Evolutionary conservation across 2,797 vertebrate species (phyloP), one percentile per base, ranked within the genome.

Genomic region (Amphiprion clarkii): DNA sequence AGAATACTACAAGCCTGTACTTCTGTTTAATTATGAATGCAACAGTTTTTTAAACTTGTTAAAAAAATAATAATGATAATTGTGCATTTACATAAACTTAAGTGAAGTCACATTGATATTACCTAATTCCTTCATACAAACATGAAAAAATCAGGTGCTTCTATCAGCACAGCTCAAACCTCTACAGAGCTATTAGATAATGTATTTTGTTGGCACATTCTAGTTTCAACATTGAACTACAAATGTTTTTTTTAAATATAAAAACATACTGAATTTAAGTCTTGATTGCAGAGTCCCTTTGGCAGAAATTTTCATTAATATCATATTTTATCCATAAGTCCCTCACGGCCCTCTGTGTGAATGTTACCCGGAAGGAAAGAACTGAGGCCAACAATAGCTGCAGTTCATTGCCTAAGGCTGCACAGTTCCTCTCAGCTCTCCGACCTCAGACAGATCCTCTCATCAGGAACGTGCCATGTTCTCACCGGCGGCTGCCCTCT

Each of bases 381-480:
- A 25, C 23, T 33, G 17, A 61, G 78, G 57, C 61, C 59, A 64
- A 36, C 54, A 67, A 5, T 39, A 71, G 54, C 59, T 70, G 9
- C 62, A 66, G 58, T 73, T 84, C 51, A 67, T 52, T n/a, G 58
- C 59, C 59, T 62, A 59, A 80, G 55, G 46, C 61, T 59, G n/a
- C 21, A 16, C 73, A 71, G 53, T 55, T 23, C 23, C 25, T 58
- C 55, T 46, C 19, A 10, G 25, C 52, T 64, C 63, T 51, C 25
- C 58, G 62, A 58, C 62, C 67, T 51, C 42, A 67, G 87, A 90
- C 82, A 86, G 78, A 74, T 87, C 56, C 85, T 82, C 81, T 87
- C 86, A 84, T 56, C 79, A 19, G 69, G 61, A 84, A 57, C 67
- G 67, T 79, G 84, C 51, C 82, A 39, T 74, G 69, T 74, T 67